phyloP scores from a whole-genome alignment of 2,888 invertebrate species.

The Copidosoma aretas region DNA sequence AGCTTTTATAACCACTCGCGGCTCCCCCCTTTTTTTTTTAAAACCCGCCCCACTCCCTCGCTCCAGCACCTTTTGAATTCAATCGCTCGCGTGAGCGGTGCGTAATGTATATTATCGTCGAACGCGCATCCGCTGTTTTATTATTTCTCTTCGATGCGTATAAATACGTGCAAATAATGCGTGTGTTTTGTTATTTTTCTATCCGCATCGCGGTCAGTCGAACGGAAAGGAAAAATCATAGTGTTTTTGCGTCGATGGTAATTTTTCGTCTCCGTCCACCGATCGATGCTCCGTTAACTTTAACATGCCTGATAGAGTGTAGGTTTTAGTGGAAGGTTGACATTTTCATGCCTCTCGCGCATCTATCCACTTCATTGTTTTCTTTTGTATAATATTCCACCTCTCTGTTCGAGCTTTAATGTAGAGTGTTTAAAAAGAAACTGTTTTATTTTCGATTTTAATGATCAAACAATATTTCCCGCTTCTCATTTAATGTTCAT shows the following conservation, averaged over 20 bases:
- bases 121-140: not conserved
- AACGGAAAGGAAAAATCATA: slow-evolving; percentile 32
- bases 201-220: slow-evolving; percentile 5
- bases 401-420: too few relatives aligned
- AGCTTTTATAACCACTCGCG: too few relatives aligned
- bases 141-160: not conserved
- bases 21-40: too few relatives aligned
- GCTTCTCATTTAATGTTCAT: too few relatives aligned
- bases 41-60: not conserved
- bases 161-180: not conserved
- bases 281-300: slow-evolving; percentile 22
- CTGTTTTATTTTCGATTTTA: too few relatives aligned
- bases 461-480: too few relatives aligned
- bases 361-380: too few relatives aligned
- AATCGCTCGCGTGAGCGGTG: slow-evolving; percentile 37
- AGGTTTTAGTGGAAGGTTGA: too few relatives aligned
- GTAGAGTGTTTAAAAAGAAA: too few relatives aligned
- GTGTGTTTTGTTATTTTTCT: too few relatives aligned
- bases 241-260: slow-evolving; percentile 23
- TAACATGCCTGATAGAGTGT: not conserved
- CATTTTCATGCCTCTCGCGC: slow-evolving; percentile 1
- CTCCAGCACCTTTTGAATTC: slow-evolving; percentile 34
- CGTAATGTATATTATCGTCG: slow-evolving; percentile 7
- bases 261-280: slow-evolving; percentile 37
- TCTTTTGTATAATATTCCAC: too few relatives aligned